A percentile compares a stretch with the other conserved stretches of the same genome.
Evolutionary conservation across 2,113 vertebrate genomes (phyloP).

Genomic region (Otis tarda): DNA sequence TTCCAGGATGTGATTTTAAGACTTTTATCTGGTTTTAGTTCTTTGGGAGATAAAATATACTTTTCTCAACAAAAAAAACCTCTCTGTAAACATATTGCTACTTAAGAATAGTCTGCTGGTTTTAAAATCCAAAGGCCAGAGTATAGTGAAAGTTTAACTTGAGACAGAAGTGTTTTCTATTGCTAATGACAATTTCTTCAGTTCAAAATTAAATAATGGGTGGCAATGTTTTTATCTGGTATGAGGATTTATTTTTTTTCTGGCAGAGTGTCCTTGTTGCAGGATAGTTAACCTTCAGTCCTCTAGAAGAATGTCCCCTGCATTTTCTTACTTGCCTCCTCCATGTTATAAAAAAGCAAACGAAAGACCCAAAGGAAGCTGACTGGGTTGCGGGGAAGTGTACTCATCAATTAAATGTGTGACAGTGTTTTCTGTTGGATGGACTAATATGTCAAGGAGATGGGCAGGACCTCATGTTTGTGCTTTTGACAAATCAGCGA

Average conservation of each 20-base stretch:
- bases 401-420: constrained; percentile 82
- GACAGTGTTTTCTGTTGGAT: constrained; percentile 78
- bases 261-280: constrained; percentile 27
- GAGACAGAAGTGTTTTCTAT: not conserved
- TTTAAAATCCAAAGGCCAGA: not conserved
- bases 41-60: not conserved
- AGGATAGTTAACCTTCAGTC: constrained; percentile 40
- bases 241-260: not conserved
- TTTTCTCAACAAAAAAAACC: not conserved
- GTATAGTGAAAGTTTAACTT: not conserved
- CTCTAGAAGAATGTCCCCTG: not conserved
- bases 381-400: constrained; percentile 61
- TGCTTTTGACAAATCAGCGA: constrained; percentile 91
- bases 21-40: not conserved
- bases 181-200: not conserved
- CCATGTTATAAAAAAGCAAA: not conserved
- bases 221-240: not conserved
- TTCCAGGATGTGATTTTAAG: not conserved
- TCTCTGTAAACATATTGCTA: not conserved
- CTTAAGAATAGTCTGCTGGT: not conserved
- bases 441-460: constrained; percentile 84
- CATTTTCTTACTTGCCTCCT: not conserved
- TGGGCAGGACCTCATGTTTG: constrained; percentile 83
- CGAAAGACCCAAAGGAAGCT: not conserved
- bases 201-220: not conserved